A percentile compares a stretch with the other conserved stretches of the same genome.
Evolutionary conservation across 2,797 vertebrate species (phyloP).

Genomic region (Champsocephalus esox): DNA sequence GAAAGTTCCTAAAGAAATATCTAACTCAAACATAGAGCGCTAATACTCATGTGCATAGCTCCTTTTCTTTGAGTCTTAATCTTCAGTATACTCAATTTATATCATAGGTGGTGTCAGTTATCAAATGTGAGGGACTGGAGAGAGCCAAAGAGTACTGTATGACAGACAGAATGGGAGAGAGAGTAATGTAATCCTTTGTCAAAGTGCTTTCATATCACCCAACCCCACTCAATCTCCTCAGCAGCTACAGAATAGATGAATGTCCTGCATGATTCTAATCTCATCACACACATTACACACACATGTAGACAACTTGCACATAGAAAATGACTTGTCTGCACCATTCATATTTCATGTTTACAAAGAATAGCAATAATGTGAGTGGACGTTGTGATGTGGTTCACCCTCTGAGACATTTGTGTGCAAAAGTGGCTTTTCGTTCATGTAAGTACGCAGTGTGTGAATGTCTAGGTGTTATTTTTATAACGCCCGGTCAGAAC

Average conservation of each 20-base stretch:
- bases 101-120: constrained; percentile 65
- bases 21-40: constrained; percentile 21
- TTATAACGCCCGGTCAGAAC: constrained; percentile 23
- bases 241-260: constrained; percentile 72
- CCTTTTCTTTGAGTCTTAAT: constrained; percentile 49
- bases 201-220: constrained; percentile 74
- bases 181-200: constrained; percentile 78
- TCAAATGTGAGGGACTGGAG: constrained; percentile 60
- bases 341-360: constrained; percentile 62
- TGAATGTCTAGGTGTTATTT: constrained; percentile 22
- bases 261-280: constrained; percentile 75
- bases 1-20: constrained; percentile 7
- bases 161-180: constrained; percentile 49
- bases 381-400: constrained; percentile 47
- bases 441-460: not conserved
- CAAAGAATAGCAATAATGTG: constrained; percentile 59
- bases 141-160: constrained; percentile 35
- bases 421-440: not conserved
- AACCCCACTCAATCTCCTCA: constrained; percentile 72
- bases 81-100: constrained; percentile 43
- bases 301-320: constrained; percentile 16
- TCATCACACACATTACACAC: constrained; percentile 46
- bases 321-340: constrained; percentile 40
- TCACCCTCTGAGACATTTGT: constrained; percentile 26
- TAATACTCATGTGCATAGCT: constrained; percentile 14